Evolutionary conservation across 2,113 vertebrate species (phyloP), one percentile per base, ranked within the genome.

Genomic region (Bagarius yarrelli): DNA sequence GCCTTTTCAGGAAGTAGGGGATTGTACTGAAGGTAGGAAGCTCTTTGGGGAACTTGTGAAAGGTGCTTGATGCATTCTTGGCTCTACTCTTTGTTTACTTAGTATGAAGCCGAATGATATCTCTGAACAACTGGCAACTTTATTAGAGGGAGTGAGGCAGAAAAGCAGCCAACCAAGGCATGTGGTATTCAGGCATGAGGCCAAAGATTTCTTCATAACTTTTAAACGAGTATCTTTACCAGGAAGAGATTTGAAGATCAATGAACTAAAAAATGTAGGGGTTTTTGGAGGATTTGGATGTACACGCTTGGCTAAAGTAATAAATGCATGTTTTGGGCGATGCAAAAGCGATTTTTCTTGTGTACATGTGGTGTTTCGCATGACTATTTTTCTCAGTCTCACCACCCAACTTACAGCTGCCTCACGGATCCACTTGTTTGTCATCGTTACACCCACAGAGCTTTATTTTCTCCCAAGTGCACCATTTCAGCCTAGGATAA

Each of bases 51-150:
- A 13, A 23, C 47, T 67, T 40, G 32, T 79, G 47, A 36, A 79
- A 30, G 64, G 23, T 56, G 23, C 50, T 67, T 66, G 77, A 79
- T 69, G 61, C 77, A 79, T 79, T 69, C 64, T 75, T 75, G 72
- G 30, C 72, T 36, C 53, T 57, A 30, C 53, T 34, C 53, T 75
- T 53, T 73, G 74, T 83, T 78, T 82, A 57, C 56, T 23, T 61
- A 56, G 36, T 44, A 67, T 72, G 23, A 8, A 57, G n/a, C 23
- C 63, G 47, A 23, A 40, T 80, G 83, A 84, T 53, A 69, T 75
- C 64, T 77, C 30, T 25, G 83, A 84, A 71, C 83, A 84, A 84
- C 72, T 84, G 77, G 71, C 40, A 47, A 30, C 63, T 61, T 70
- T 59, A 50, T 59, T 11, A 80, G 32, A 53, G 55, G 66, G 44